Evolutionary conservation across 2,888 invertebrate species (phyloP).

Genomic region (Aphrophora alni): DNA sequence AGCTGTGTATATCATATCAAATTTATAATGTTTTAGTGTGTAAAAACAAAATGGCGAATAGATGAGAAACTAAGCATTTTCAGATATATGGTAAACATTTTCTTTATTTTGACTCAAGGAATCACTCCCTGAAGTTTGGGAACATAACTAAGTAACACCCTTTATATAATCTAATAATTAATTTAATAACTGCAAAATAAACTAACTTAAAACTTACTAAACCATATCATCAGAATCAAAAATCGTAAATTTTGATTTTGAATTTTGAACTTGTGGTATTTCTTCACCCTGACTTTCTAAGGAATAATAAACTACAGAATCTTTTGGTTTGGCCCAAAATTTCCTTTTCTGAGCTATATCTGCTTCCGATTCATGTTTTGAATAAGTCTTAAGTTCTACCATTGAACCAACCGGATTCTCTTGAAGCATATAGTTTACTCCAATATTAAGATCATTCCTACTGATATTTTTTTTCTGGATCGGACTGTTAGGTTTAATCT

Average conservation of each 20-base stretch:
- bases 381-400: neutral
- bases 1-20: too few relatives aligned
- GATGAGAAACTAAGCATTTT: too few relatives aligned
- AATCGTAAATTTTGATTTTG: neutral
- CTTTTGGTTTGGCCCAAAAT: slow-evolving; percentile 17
- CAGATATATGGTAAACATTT: too few relatives aligned
- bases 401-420: neutral
- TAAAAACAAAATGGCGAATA: too few relatives aligned
- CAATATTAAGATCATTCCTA: neutral
- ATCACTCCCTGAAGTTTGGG: too few relatives aligned
- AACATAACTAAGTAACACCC: too few relatives aligned
- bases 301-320: slow-evolving; percentile 26
- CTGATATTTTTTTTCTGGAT: neutral
- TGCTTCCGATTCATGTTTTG: neutral
- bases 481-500: neutral
- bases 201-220: neutral
- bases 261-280: neutral
- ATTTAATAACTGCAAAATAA: too few relatives aligned
- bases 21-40: too few relatives aligned
- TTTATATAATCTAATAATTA: too few relatives aligned
- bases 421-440: too few relatives aligned
- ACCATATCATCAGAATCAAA: neutral
- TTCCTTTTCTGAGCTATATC: slow-evolving; percentile 18
- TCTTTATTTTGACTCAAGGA: too few relatives aligned
- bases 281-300: slow-evolving; percentile 17